A percentile compares a stretch with the other conserved stretches of the same genome.
Evolutionary conservation across 2,888 invertebrate species (phyloP).

Genomic region (Microchrysa polita): DNA sequence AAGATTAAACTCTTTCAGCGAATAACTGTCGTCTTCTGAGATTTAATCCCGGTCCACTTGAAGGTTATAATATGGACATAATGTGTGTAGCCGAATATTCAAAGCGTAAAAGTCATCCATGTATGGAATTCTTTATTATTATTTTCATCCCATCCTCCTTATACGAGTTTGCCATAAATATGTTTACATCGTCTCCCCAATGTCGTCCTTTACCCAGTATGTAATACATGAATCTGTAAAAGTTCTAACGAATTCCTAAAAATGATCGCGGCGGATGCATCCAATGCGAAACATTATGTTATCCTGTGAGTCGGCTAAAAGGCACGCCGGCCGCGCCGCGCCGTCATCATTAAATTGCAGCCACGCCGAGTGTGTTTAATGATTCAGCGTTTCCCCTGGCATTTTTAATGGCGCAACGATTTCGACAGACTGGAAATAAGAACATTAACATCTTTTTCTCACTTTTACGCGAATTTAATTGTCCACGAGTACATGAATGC

Average conservation of each 20-base stretch:
- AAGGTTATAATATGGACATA: too few species aligned
- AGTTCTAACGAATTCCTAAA: background rate
- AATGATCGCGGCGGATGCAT: background rate
- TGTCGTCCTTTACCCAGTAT: background rate
- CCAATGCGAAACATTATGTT: background rate
- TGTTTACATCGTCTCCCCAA: background rate
- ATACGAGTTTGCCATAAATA: too few species aligned
- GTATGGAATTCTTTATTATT: too few species aligned
- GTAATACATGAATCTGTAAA: background rate
- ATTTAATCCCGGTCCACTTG: too few species aligned
- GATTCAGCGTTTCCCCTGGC: background rate
- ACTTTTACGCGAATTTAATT: constrained; percentile 1
- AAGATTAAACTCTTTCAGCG: too few species aligned
- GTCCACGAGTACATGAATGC: background rate
- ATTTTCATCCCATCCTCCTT: too few species aligned
- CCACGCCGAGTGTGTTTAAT: constrained; percentile 9
- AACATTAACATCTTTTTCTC: constrained; percentile 9
- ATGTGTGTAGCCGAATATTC: too few species aligned
- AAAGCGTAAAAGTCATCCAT: too few species aligned
- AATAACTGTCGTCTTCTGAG: too few species aligned
- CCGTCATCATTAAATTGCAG: background rate
- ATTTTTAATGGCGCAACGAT: constrained; percentile 2
- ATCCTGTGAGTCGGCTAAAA: background rate
- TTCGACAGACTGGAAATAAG: background rate
- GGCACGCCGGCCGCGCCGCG: background rate